Evolutionary conservation across 2,888 invertebrate genomes (phyloP).

Genomic region (Lumbricus terrestris): DNA sequence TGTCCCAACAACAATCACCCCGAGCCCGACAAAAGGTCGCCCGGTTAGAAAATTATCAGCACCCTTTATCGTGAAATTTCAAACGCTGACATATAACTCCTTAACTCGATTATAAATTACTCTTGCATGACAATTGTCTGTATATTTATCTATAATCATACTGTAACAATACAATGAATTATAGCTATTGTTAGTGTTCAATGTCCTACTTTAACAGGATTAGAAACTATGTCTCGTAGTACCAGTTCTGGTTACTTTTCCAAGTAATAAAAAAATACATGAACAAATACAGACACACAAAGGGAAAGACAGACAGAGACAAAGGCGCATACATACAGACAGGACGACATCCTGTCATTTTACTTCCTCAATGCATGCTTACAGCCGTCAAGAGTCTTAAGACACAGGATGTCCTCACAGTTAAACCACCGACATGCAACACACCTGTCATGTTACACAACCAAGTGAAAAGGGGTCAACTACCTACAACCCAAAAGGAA

Average conservation of each 20-base stretch:
- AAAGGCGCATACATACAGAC: background rate
- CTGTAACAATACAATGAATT: background rate
- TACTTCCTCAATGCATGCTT: background rate
- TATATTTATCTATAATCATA: background rate
- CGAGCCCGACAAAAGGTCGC: background rate
- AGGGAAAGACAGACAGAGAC: background rate
- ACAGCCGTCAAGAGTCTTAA: background rate
- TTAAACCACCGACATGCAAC: background rate
- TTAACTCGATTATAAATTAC: background rate
- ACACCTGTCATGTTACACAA: background rate
- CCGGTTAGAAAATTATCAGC: background rate
- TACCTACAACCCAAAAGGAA: background rate
- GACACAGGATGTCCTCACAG: background rate
- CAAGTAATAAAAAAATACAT: background rate
- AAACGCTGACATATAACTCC: too few species aligned
- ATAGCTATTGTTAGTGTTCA: background rate
- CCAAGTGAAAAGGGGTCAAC: background rate
- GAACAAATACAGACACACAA: background rate
- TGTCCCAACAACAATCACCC: background rate
- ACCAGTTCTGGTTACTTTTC: too few species aligned
- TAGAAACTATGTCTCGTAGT: background rate
- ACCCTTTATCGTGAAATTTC: background rate
- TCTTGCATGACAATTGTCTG: too few species aligned
- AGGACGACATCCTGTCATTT: background rate
- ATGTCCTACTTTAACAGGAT: background rate